phyloP scores from a whole-genome alignment of 2,797 vertebrate genomes.

The Melopsittacus undulatus region DNA sequence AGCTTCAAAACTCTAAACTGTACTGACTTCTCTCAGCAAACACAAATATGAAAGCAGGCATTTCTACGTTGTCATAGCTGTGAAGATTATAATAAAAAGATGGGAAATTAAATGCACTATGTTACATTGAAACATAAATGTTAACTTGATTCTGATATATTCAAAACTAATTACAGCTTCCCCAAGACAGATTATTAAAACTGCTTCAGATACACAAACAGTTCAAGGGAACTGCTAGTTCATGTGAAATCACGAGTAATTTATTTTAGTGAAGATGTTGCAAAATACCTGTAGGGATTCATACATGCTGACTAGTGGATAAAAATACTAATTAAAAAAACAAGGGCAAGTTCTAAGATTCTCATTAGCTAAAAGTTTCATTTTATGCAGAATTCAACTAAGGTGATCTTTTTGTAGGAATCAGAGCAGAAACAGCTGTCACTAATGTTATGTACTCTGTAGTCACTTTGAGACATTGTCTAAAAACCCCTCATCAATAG shows the following conservation, averaged over 20 bases:
- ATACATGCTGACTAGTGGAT: not conserved
- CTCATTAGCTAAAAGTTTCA: not conserved
- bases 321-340: constrained; percentile 19
- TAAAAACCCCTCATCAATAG: not conserved
- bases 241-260: not conserved
- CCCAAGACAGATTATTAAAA: constrained; percentile 41
- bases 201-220: not conserved
- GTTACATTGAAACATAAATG: not conserved
- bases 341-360: not conserved
- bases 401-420: not conserved
- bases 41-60: not conserved
- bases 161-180: constrained; percentile 35
- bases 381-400: not conserved
- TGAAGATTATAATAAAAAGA: not conserved
- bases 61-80: not conserved
- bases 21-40: not conserved
- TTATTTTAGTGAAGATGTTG: constrained; percentile 7
- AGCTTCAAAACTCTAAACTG: not conserved
- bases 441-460: not conserved
- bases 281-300: not conserved
- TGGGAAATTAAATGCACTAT: not conserved
- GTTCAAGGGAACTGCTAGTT: not conserved
- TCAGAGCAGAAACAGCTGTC: not conserved
- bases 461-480: not conserved
- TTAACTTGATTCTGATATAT: constrained; percentile 2